A percentile compares a stretch with the other conserved stretches of the same genome.
phyloP scores from a whole-genome alignment of 1,140 invertebrate genomes.

The Heterodera schachtii region DNA sequence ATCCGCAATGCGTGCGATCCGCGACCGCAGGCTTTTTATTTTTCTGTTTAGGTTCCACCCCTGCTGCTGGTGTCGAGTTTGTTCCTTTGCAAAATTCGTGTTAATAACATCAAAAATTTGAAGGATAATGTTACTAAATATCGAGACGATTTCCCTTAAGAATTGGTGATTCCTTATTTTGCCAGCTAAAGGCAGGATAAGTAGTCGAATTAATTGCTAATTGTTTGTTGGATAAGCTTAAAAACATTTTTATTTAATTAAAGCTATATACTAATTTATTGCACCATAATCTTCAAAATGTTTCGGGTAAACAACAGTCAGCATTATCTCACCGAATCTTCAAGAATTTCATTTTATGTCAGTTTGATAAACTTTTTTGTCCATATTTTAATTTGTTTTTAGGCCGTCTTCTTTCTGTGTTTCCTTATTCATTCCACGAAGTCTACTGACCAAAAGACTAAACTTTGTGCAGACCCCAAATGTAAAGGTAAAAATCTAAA shows the following conservation, averaged over 20 bases:
- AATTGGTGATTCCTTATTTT: background rate
- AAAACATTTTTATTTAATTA: too few relatives aligned
- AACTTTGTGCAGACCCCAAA: conserved; percentile 17
- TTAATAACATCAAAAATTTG: too few relatives aligned
- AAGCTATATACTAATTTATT: too few relatives aligned
- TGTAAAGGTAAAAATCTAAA: background rate
- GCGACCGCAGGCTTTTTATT: too few relatives aligned
- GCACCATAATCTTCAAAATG: background rate
- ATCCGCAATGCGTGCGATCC: too few relatives aligned
- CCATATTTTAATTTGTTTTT: background rate
- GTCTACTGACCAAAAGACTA: conserved; percentile 1
- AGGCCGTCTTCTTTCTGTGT: background rate
- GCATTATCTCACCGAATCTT: background rate
- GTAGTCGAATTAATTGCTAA: too few relatives aligned
- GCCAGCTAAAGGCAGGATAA: too few relatives aligned
- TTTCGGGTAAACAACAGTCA: background rate
- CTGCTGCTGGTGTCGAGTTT: too few relatives aligned
- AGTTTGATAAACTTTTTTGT: background rate
- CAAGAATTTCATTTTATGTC: background rate
- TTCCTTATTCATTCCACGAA: background rate
- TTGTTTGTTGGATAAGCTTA: too few relatives aligned
- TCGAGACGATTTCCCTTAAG: background rate
- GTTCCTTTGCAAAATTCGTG: too few relatives aligned
- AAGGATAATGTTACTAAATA: too few relatives aligned
- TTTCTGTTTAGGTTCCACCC: too few relatives aligned